These are phyloP conservation scores for Corvus cornix DNA, from an alignment of 2,113 vertebrate genomes.

Conservation along the genomic window DNA sequence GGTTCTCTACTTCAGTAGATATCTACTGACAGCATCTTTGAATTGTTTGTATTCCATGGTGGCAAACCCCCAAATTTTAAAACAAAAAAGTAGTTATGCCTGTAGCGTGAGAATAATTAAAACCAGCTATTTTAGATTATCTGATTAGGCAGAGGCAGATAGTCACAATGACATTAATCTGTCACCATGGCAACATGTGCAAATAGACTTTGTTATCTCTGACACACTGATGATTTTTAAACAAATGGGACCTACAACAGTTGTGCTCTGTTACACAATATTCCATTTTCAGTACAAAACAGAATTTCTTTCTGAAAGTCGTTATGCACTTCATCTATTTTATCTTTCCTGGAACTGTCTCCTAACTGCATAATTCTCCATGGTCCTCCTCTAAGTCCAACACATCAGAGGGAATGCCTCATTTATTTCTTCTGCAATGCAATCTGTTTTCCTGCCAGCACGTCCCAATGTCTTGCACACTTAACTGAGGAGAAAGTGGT, in stretches of 20 bases:
- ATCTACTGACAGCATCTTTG: background rate
- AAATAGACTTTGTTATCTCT: constrained; percentile 37
- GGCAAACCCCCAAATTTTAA: background rate
- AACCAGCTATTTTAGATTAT: constrained; percentile 40
- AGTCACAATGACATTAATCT: constrained; percentile 27
- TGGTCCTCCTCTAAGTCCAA: background rate
- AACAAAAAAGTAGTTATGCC: constrained; percentile 18
- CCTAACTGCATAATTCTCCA: background rate
- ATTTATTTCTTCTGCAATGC: background rate
- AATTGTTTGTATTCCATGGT: background rate
- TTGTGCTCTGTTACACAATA: background rate
- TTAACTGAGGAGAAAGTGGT: background rate
- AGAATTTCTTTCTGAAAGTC: background rate
- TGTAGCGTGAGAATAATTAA: constrained; percentile 42
- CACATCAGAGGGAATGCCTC: background rate
- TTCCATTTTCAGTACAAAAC: background rate
- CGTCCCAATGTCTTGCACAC: background rate
- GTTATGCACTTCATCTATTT: background rate
- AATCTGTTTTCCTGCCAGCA: background rate
- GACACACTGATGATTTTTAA: constrained; percentile 39
- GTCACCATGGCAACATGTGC: constrained; percentile 66
- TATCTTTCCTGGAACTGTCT: background rate
- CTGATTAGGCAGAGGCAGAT: constrained; percentile 34
- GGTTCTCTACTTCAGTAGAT: background rate
- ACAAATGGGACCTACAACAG: constrained; percentile 19